A percentile compares a stretch with the other conserved stretches of the same genome.
Evolutionary conservation across 2,797 vertebrate species (phyloP).

Genomic region (Eleutherodactylus coqui): DNA sequence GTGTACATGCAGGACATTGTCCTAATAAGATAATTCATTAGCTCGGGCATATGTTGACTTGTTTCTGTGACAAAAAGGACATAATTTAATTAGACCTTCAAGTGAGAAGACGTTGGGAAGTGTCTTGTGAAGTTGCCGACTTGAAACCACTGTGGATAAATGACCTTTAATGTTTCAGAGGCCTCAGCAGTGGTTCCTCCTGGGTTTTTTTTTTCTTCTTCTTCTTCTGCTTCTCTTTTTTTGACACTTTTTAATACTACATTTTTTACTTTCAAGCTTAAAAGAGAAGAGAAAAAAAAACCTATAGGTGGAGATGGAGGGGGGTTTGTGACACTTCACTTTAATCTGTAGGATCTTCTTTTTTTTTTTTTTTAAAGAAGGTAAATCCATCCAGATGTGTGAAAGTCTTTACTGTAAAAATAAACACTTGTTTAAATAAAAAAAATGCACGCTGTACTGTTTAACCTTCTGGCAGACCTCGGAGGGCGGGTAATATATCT

Average conservation of each 20-base stretch:
- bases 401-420: conserved; percentile 51
- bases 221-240: conserved; percentile 39
- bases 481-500: conserved; percentile 7
- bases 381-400: conserved; percentile 58
- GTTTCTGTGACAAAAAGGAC: conserved; percentile 71
- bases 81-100: conserved; percentile 80
- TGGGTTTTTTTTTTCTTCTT: conserved; percentile 61
- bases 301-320: conserved; percentile 12
- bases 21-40: conserved; percentile 78
- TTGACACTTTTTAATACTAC: conserved; percentile 70
- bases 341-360: conserved; percentile 43
- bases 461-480: conserved; percentile 39
- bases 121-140: conserved; percentile 71
- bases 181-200: conserved; percentile 65
- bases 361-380: conserved; percentile 38
- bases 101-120: conserved; percentile 69
- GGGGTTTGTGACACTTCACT: conserved; percentile 3
- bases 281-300: conserved; percentile 12
- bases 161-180: conserved; percentile 72
- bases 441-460: conserved; percentile 56
- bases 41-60: conserved; percentile 73
- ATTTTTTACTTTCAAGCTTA: conserved; percentile 53
- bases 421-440: conserved; percentile 25
- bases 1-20: conserved; percentile 68
- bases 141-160: conserved; percentile 71